Evolutionary conservation across 2,888 invertebrate species (phyloP).

Genomic region (Sturmia bella): DNA sequence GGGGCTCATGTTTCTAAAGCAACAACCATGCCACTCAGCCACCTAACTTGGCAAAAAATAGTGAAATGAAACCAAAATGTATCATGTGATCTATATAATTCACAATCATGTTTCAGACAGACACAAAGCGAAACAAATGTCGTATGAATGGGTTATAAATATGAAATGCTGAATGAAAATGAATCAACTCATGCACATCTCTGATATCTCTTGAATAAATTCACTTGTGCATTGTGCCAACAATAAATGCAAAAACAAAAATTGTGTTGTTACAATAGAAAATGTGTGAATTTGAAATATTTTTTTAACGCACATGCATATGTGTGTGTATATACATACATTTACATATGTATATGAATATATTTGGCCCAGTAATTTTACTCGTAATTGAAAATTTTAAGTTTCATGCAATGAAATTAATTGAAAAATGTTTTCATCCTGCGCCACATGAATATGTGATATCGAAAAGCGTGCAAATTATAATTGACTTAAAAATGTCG

Average conservation of each 20-base stretch:
- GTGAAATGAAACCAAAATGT: too few relatives aligned
- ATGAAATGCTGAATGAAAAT: too few relatives aligned
- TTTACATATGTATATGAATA: not conserved
- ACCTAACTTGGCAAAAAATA: too few relatives aligned
- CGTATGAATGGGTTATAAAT: too few relatives aligned
- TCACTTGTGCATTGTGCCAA: slow-evolving; percentile 5
- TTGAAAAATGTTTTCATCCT: slow-evolving; percentile 39
- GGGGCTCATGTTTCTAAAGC: too few relatives aligned
- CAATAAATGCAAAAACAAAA: slow-evolving; percentile 16
- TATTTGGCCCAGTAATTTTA: slow-evolving; percentile 37
- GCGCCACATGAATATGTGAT: not conserved
- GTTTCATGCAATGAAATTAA: slow-evolving; percentile 43
- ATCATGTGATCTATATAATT: too few relatives aligned
- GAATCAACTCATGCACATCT: too few relatives aligned
- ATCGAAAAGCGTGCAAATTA: slow-evolving; percentile 21
- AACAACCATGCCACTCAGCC: too few relatives aligned
- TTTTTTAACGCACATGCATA: not conserved
- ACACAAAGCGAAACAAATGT: too few relatives aligned
- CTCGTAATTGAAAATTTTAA: slow-evolving; percentile 45
- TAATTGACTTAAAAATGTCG: slow-evolving; percentile 27
- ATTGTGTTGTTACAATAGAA: slow-evolving; percentile 28
- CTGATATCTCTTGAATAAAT: not conserved
- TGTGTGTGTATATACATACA: too few relatives aligned
- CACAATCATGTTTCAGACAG: too few relatives aligned
- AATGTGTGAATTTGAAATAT: slow-evolving; percentile 57